phyloP scores from a whole-genome alignment of 2,888 invertebrate genomes.

The Polymixis lichenea region DNA sequence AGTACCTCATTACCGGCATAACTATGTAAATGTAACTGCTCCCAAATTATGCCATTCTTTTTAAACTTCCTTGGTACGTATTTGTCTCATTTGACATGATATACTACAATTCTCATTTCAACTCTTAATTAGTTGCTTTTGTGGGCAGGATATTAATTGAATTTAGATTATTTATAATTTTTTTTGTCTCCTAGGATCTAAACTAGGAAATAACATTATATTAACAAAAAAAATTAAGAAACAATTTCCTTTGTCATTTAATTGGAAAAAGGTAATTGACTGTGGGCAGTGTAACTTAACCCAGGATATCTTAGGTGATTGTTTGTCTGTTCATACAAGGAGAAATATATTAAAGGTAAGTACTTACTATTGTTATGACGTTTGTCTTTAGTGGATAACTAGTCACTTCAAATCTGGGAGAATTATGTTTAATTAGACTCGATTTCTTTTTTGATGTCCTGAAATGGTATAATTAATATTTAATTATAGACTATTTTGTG shows the following conservation, averaged over 20 bases:
- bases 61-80: too few relatives aligned
- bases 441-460: slow-evolving; percentile 75
- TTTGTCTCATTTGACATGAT: too few relatives aligned
- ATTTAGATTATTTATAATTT: too few relatives aligned
- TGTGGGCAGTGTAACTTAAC: too few relatives aligned
- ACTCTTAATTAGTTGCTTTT: too few relatives aligned
- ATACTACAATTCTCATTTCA: too few relatives aligned
- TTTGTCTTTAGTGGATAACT: slow-evolving; percentile 83
- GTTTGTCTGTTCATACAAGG: too few relatives aligned
- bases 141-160: too few relatives aligned
- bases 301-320: too few relatives aligned
- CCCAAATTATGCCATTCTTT: background rate
- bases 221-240: background rate
- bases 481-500: background rate
- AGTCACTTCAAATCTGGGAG: slow-evolving; percentile 81
- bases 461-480: slow-evolving; percentile 54
- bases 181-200: background rate
- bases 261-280: too few relatives aligned
- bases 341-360: background rate
- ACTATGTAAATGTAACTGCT: background rate
- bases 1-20: background rate
- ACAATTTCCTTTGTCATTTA: background rate
- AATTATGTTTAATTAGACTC: slow-evolving; percentile 61
- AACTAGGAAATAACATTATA: background rate
- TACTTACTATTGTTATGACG: slow-evolving; percentile 76